These are phyloP conservation scores for Drosophila bipectinata DNA, from an alignment of 1,140 invertebrate species.

Conservation along the genomic window DNA sequence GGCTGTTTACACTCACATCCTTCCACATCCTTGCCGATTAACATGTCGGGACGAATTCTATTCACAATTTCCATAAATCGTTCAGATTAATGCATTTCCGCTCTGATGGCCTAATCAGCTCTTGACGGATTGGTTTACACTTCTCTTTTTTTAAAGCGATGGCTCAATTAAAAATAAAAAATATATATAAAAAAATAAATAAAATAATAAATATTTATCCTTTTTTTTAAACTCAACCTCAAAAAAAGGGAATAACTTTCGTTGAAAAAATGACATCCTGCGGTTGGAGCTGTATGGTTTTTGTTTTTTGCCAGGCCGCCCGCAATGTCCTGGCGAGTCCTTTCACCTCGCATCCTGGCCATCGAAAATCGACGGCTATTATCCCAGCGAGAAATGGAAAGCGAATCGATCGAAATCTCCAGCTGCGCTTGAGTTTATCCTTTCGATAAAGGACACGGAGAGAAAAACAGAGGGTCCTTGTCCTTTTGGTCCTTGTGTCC, in stretches of 20 bases:
- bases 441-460: constrained; percentile 13
- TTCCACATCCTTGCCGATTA: not conserved
- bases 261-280: too few species aligned
- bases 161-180: too few species aligned
- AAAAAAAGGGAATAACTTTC: too few species aligned
- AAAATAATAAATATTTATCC: too few species aligned
- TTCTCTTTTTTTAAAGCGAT: too few species aligned
- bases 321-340: too few species aligned
- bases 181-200: too few species aligned
- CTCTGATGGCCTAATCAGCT: not conserved
- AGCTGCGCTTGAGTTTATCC: constrained; percentile 38
- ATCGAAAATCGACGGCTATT: constrained; percentile 2
- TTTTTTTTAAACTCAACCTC: too few species aligned
- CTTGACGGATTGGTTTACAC: not conserved
- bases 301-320: too few species aligned
- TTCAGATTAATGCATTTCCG: constrained; percentile 1
- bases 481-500: not conserved
- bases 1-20: constrained; percentile 19
- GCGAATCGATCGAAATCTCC: constrained; percentile 38
- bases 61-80: not conserved
- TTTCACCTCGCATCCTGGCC: not conserved
- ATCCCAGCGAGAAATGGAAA: constrained; percentile 19
- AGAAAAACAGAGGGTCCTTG: not conserved
- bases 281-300: too few species aligned
- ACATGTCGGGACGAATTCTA: not conserved